These are phyloP conservation scores for Phalloptychus januarius DNA, from an alignment of 2,797 vertebrate species.

Conservation along the genomic window DNA sequence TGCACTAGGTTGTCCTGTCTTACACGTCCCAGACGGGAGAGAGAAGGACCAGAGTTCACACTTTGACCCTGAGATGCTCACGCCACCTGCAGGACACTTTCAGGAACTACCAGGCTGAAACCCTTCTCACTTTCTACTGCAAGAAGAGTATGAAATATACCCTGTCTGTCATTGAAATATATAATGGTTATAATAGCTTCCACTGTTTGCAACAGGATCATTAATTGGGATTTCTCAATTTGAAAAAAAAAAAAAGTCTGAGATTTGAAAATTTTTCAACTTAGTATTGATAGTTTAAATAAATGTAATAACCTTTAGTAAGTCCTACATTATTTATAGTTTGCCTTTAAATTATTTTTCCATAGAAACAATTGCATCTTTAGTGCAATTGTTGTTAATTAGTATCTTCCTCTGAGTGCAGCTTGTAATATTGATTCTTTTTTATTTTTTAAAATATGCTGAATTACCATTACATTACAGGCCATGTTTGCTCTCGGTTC, in stretches of 20 bases:
- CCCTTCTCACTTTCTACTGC: conserved; percentile 82
- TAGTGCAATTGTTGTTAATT: not conserved
- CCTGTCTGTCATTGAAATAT: not conserved
- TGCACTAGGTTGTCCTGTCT: conserved; percentile 70
- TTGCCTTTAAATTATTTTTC: not conserved
- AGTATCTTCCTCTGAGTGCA: not conserved
- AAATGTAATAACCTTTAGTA: not conserved
- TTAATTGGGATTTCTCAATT: not conserved
- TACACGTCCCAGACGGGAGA: conserved; percentile 75
- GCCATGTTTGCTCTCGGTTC: too few species aligned
- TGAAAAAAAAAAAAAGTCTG: not conserved
- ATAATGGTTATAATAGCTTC: not conserved
- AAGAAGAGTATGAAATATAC: conserved; percentile 75
- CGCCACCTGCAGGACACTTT: conserved; percentile 78
- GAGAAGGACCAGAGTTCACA: conserved; percentile 78
- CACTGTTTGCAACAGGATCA: not conserved
- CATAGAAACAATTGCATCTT: not conserved
- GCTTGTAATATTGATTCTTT: not conserved
- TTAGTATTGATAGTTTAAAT: not conserved
- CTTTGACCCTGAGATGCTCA: conserved; percentile 74
- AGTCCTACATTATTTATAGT: not conserved
- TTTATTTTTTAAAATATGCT: not conserved
- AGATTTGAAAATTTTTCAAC: not conserved
- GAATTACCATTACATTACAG: not conserved
- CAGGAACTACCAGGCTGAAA: conserved; percentile 81